Evolutionary conservation across 2,113 vertebrate species (phyloP).

Genomic region (Grallaria varia): DNA sequence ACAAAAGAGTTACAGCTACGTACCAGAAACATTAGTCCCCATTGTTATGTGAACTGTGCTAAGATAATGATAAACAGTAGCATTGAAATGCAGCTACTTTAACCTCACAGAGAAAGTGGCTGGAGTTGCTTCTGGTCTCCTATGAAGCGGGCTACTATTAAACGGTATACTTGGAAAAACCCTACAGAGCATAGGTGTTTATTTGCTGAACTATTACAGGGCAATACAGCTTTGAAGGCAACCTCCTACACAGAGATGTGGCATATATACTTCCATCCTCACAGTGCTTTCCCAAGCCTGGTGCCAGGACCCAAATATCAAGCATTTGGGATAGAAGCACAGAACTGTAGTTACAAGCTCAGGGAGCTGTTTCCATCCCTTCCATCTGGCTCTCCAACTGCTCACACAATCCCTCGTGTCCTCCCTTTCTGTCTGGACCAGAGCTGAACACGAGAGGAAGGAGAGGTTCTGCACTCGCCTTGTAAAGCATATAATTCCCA

Average conservation of each 20-base stretch:
- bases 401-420: background rate
- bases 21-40: background rate
- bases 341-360: background rate
- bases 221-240: background rate
- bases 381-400: constrained; percentile 13
- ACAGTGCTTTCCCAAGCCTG: background rate
- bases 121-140: background rate
- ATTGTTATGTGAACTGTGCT: background rate
- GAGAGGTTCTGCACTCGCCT: background rate
- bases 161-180: background rate
- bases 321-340: background rate
- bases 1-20: background rate
- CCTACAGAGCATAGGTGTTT: background rate
- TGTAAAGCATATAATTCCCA: background rate
- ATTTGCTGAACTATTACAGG: background rate
- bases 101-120: background rate
- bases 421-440: background rate
- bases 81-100: background rate
- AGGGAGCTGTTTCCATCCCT: background rate
- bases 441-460: background rate
- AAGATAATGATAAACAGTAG: background rate
- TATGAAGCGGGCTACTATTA: background rate
- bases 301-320: constrained; percentile 6
- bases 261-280: background rate
- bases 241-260: background rate